phyloP scores from a whole-genome alignment of 2,797 vertebrate species.

The Falco cherrug region DNA sequence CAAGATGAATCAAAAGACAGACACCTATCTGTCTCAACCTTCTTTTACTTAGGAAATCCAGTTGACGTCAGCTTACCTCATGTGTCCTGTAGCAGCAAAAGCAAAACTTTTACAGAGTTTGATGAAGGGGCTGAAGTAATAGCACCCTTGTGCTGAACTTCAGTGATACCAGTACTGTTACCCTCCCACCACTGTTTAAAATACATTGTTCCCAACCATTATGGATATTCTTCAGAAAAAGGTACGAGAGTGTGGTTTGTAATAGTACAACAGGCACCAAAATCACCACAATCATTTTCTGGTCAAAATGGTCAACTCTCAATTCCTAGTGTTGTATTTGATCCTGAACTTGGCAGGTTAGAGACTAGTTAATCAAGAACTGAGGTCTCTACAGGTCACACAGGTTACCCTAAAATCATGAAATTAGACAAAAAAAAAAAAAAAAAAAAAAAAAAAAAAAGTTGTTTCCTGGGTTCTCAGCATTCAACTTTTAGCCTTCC shows the following conservation, averaged over 20 bases:
- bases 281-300: background rate
- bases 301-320: background rate
- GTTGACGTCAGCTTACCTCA: background rate
- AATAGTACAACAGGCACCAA: background rate
- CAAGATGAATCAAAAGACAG: background rate
- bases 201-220: background rate
- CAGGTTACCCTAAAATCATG: background rate
- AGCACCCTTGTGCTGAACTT: background rate
- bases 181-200: background rate
- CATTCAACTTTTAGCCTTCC: background rate
- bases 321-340: background rate
- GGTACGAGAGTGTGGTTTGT: background rate
- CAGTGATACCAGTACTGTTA: background rate
- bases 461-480: background rate
- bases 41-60: background rate
- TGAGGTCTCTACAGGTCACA: background rate
- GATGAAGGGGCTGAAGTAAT: background rate
- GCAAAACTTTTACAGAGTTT: background rate
- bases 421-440: background rate
- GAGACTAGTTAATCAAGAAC: background rate
- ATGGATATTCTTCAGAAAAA: background rate
- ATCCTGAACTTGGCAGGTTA: background rate
- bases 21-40: background rate
- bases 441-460: background rate
- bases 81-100: background rate